Percentiles rank a stretch among this genome's conserved stretches.
Conservation (phyloP, 2,113 vertebrate genomes). For the Tupaia chinensis region DNA sequence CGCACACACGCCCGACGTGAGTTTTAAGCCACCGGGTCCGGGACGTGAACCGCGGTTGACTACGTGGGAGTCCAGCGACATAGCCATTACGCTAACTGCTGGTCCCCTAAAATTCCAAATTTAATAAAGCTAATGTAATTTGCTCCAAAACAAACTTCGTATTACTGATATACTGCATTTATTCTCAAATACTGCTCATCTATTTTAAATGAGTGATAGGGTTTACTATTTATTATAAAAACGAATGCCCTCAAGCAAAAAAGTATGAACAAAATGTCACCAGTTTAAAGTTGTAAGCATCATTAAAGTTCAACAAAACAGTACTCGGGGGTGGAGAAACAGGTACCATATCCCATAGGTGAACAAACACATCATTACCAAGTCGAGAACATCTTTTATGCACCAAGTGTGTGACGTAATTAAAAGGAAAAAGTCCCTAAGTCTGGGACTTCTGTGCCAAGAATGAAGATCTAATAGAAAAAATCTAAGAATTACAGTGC, state of each 20-base stretch:
- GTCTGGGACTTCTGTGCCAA: slow-evolving; percentile 13
- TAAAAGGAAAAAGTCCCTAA: background rate
- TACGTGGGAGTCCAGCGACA: too few species aligned
- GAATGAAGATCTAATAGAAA: background rate
- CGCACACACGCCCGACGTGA: too few species aligned
- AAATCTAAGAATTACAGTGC: background rate
- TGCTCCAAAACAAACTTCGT: background rate
- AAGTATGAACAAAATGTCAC: background rate
- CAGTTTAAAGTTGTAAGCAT: background rate
- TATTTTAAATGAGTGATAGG: background rate
- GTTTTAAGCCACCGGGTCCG: too few species aligned
- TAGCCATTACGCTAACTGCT: too few species aligned
- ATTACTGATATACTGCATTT: background rate
- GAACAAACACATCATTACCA: background rate
- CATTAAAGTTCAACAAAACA: background rate
- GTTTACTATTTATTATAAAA: background rate
- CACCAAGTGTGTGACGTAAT: background rate
- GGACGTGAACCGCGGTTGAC: too few species aligned
- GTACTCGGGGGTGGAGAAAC: background rate
- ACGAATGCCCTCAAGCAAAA: background rate
- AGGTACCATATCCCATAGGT: background rate
- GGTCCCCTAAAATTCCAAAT: too few species aligned
- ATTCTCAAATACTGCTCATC: background rate
- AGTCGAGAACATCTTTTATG: background rate
- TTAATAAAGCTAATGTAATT: background rate